phyloP scores from a whole-genome alignment of 2,888 invertebrate genomes.

The Tetragonula carbonaria region DNA sequence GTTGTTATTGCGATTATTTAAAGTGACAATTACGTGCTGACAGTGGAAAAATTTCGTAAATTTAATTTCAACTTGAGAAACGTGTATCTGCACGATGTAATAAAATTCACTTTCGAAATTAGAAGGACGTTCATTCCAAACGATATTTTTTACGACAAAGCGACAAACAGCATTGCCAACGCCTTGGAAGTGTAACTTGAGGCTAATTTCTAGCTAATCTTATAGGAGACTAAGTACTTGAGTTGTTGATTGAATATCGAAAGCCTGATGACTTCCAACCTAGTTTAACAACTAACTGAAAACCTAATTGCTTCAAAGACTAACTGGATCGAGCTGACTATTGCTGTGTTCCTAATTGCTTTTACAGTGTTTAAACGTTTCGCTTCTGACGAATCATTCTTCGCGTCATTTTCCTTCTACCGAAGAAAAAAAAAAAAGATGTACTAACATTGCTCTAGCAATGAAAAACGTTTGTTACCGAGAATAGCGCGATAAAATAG shows the following conservation, averaged over 20 bases:
- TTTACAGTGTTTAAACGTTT: not conserved
- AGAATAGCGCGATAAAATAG: not conserved
- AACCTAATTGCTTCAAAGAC: slow-evolving; percentile 10
- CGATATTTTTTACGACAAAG: too few relatives aligned
- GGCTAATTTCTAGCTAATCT: slow-evolving; percentile 7
- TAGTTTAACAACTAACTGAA: slow-evolving; percentile 30
- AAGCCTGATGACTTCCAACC: slow-evolving; percentile 18
- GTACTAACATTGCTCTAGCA: not conserved
- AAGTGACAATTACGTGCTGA: too few relatives aligned
- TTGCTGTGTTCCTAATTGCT: not conserved
- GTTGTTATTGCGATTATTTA: too few relatives aligned
- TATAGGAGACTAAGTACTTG: slow-evolving; percentile 14
- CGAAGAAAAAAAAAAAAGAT: too few relatives aligned
- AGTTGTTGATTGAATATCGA: slow-evolving; percentile 29
- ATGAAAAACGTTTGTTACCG: not conserved
- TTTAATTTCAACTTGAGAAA: not conserved
- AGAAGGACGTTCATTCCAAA: not conserved
- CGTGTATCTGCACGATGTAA: not conserved
- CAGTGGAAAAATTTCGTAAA: not conserved
- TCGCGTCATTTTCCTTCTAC: not conserved
- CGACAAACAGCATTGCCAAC: not conserved
- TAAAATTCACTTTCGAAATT: not conserved
- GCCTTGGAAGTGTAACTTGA: not conserved
- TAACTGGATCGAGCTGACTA: slow-evolving; percentile 17
- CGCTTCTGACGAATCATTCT: not conserved